Evolutionary conservation across 2,113 vertebrate genomes (phyloP).

Genomic region (Blennius ocellaris): DNA sequence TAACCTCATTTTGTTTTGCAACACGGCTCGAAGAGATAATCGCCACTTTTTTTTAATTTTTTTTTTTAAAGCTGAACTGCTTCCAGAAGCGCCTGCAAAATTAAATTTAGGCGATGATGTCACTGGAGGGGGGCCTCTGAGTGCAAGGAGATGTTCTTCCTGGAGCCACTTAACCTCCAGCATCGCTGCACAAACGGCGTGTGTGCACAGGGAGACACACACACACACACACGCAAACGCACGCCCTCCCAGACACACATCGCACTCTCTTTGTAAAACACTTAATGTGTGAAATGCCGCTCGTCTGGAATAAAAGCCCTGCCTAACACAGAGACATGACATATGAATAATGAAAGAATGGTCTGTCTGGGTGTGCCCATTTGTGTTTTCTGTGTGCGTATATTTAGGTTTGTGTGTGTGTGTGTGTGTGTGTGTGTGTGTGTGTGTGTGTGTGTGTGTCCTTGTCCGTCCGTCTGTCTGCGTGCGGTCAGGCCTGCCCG

Average conservation of each 20-base stretch:
- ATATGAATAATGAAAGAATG: slow-evolving; percentile 71
- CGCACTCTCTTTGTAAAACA: slow-evolving; percentile 61
- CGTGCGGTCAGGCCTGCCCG: slow-evolving; percentile 30
- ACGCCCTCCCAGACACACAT: slow-evolving; percentile 9
- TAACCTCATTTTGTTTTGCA: slow-evolving; percentile 63
- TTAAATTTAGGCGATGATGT: slow-evolving; percentile 73
- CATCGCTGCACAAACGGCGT: slow-evolving; percentile 28
- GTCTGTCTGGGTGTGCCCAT: slow-evolving; percentile 53
- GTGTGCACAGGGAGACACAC: slow-evolving; percentile 13
- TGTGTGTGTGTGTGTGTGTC: slow-evolving; percentile 17
- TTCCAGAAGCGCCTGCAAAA: slow-evolving; percentile 46
- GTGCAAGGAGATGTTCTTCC: slow-evolving; percentile 71
- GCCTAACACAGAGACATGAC: slow-evolving; percentile 63
- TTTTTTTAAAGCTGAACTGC: slow-evolving; percentile 60
- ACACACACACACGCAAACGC: slow-evolving; percentile 10
- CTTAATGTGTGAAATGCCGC: slow-evolving; percentile 74
- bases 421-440: slow-evolving; percentile 17
- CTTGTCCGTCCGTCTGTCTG: neutral
- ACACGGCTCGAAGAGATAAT: slow-evolving; percentile 58
- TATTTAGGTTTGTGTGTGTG: slow-evolving; percentile 22
- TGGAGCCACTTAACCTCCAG: slow-evolving; percentile 69
- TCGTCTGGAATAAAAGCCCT: slow-evolving; percentile 77
- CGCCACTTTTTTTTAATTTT: slow-evolving; percentile 49
- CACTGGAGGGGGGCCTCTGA: slow-evolving; percentile 61
- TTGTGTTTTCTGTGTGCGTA: slow-evolving; percentile 37